Percentiles rank a stretch among this genome's conserved stretches.
phyloP scores from a whole-genome alignment of 2,797 vertebrate species.

The Corythornis leucogaster region DNA sequence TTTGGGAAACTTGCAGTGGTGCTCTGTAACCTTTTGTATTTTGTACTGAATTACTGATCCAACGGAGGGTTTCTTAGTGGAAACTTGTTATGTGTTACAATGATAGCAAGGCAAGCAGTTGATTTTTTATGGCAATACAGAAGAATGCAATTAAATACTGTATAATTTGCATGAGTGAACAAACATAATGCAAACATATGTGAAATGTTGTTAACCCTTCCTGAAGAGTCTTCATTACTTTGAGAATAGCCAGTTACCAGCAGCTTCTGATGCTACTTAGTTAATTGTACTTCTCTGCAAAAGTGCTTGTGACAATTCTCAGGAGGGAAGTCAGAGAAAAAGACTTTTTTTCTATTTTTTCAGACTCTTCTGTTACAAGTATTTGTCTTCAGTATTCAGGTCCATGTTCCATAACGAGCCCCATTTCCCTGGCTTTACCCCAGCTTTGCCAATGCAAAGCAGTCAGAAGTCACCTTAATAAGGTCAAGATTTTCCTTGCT shows the following conservation, averaged over 20 bases:
- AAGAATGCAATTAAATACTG: neutral
- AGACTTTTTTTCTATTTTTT: neutral
- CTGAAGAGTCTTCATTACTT: neutral
- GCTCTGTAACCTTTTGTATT: neutral
- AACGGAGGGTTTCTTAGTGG: neutral
- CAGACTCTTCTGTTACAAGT: neutral
- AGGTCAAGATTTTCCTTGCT: neutral
- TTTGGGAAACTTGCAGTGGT: neutral
- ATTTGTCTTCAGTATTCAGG: neutral
- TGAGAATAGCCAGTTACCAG: neutral
- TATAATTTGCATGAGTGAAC: neutral
- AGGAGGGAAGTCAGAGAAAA: neutral
- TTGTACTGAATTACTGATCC: neutral
- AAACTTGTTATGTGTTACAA: neutral
- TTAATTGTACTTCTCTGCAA: neutral
- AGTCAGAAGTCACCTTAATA: neutral
- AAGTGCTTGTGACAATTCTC: neutral
- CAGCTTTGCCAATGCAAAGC: neutral
- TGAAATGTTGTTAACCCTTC: neutral
- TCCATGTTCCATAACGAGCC: rapidly evolving
- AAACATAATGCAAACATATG: neutral
- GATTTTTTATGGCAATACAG: neutral
- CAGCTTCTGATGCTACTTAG: neutral
- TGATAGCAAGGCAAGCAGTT: neutral
- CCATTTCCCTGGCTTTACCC: neutral